phyloP scores from a whole-genome alignment of 2,797 vertebrate species.

The Cottoperca gobio region DNA sequence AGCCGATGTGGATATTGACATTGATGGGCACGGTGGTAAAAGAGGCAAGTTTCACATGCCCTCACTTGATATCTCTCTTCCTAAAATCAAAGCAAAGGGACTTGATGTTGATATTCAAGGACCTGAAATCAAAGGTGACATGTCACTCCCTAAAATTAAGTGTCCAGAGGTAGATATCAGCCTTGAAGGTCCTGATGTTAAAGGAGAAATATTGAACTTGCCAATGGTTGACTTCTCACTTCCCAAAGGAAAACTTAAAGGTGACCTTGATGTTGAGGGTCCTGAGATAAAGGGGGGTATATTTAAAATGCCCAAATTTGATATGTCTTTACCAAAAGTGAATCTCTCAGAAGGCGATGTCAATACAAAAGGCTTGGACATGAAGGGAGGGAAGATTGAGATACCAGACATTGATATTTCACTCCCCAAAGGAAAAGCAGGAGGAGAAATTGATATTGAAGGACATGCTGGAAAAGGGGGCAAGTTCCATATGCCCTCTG shows the following conservation, averaged over 20 bases:
- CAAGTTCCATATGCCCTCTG: conserved; percentile 55
- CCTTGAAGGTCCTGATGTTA: conserved; percentile 31
- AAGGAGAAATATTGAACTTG: conserved; percentile 29
- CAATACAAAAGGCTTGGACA: conserved; percentile 48
- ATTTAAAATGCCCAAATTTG: conserved; percentile 62
- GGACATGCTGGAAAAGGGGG: conserved; percentile 54
- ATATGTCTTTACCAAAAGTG: conserved; percentile 65
- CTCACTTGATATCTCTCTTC: conserved; percentile 56
- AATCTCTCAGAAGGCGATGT: conserved; percentile 47
- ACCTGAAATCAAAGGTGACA: conserved; percentile 23
- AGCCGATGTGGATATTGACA: conserved; percentile 32
- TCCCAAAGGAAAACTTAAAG: conserved; percentile 36
- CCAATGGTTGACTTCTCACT: conserved; percentile 50
- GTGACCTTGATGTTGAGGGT: conserved; percentile 24
- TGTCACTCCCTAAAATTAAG: conserved; percentile 35
- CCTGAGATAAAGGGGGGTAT: conserved; percentile 51
- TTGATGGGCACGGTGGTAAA: conserved; percentile 42
- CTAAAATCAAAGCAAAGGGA: conserved; percentile 50
- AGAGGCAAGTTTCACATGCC: conserved; percentile 76
- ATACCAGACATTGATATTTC: conserved; percentile 61
- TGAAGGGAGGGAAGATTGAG: conserved; percentile 51
- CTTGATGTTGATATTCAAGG: conserved; percentile 33
- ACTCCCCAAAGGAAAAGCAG: conserved; percentile 56
- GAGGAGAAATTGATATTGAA: conserved; percentile 47
- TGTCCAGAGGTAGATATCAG: conserved; percentile 29